Percentiles rank a stretch among this genome's conserved stretches.
Conservation (phyloP, 1,140 invertebrate species). For the Popillia japonica region DNA sequence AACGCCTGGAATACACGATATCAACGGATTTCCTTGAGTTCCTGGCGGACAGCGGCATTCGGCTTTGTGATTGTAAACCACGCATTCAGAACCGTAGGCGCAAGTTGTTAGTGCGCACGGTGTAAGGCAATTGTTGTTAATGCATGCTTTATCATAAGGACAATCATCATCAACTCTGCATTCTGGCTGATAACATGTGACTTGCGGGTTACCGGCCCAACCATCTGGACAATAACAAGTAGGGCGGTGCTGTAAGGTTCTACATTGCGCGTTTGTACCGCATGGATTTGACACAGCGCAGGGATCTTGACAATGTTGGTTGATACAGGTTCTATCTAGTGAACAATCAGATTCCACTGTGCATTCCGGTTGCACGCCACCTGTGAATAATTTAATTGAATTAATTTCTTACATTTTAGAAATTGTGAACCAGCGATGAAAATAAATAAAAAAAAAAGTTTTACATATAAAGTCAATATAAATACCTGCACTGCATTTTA, state of each 20-base stretch:
- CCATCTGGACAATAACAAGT: slow-evolving; percentile 83
- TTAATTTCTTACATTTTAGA: no score
- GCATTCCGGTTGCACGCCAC: slow-evolving; percentile 68
- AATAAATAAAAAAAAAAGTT: no score
- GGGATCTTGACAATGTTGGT: slow-evolving; percentile 79
- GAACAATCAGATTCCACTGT: slow-evolving; percentile 76
- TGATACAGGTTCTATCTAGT: slow-evolving; percentile 79
- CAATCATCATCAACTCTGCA: slow-evolving; percentile 84
- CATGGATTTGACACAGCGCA: slow-evolving; percentile 80
- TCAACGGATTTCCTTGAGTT: slow-evolving; percentile 82
- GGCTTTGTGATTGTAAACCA: slow-evolving; percentile 75
- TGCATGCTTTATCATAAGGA: slow-evolving; percentile 84
- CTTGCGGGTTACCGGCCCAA: slow-evolving; percentile 86
- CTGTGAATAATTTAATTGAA: slow-evolving; percentile 47
- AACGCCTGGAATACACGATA: slow-evolving; percentile 82
- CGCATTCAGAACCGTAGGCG: slow-evolving; percentile 81
- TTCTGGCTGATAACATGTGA: slow-evolving; percentile 86
- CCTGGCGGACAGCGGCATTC: slow-evolving; percentile 85
- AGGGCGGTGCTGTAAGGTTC: slow-evolving; percentile 75
- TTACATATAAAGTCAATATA: slow-evolving; percentile 53
- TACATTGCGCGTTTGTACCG: slow-evolving; percentile 80
- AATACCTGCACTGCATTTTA: slow-evolving; percentile 72
- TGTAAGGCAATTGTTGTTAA: slow-evolving; percentile 79
- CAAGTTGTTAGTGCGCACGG: slow-evolving; percentile 77
- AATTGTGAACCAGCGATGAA: no score